Percentiles rank a stretch among this genome's conserved stretches.
These are phyloP conservation scores for Nothoprocta perdicaria DNA, from an alignment of 2,113 vertebrate genomes.

Conservation along the genomic window DNA sequence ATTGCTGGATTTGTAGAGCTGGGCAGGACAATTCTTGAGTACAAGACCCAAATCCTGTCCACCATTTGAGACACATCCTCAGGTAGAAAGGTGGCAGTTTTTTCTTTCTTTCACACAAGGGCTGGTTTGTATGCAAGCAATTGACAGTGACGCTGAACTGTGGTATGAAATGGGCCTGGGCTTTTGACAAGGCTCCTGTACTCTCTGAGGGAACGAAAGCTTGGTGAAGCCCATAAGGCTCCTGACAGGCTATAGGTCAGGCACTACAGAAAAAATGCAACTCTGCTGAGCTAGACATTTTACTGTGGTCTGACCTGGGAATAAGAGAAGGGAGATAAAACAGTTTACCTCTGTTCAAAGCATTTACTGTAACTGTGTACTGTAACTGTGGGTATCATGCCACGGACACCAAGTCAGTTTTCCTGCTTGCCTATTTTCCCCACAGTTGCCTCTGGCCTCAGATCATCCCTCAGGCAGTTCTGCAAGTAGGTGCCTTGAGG, in stretches of 20 bases:
- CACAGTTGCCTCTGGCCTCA: neutral
- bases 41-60: neutral
- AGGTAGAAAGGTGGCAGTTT: neutral
- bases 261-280: no score
- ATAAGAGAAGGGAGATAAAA: neutral
- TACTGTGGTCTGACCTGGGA: neutral
- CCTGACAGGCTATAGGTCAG: neutral
- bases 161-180: neutral
- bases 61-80: neutral
- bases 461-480: no score
- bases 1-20: neutral
- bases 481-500: no score
- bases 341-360: neutral
- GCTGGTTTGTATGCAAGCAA: neutral
- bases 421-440: neutral
- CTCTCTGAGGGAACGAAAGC: neutral
- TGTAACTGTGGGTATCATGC: no score
- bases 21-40: neutral
- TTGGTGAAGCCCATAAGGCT: neutral
- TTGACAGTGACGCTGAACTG: fast-evolving
- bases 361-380: neutral
- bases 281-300: neutral
- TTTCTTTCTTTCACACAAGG: neutral
- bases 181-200: neutral
- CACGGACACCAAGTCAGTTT: neutral